These are phyloP conservation scores for Buphagus erythrorhynchus DNA, from an alignment of 2,797 vertebrate species.

Conservation along the genomic window DNA sequence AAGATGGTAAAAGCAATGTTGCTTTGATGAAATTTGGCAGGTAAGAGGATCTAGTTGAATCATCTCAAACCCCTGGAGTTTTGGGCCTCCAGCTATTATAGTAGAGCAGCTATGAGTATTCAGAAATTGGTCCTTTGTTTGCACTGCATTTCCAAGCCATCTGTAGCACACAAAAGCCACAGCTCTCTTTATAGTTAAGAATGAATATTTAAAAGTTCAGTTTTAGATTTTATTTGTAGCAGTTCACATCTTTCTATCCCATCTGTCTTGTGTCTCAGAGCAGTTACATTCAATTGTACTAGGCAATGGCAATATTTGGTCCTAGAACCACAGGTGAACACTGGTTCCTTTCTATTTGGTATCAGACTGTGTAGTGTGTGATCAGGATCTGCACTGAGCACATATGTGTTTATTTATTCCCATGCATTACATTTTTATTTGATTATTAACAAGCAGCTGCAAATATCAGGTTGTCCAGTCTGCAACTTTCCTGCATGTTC, in stretches of 20 bases:
- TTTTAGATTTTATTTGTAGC: constrained; percentile 60
- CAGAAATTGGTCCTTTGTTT: constrained; percentile 70
- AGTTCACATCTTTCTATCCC: constrained; percentile 45
- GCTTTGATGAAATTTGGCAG: constrained; percentile 60
- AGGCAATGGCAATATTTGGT: background rate
- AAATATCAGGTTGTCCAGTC: background rate
- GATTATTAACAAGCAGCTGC: background rate
- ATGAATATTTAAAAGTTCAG: constrained; percentile 74
- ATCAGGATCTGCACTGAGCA: background rate
- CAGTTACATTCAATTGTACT: background rate
- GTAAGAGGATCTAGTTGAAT: constrained; percentile 64
- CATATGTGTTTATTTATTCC: background rate
- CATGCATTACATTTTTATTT: background rate
- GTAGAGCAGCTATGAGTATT: constrained; percentile 53
- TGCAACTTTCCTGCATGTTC: background rate
- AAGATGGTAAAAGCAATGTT: constrained; percentile 34
- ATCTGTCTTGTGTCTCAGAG: constrained; percentile 38
- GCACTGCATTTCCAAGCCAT: constrained; percentile 62
- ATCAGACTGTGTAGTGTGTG: rapidly evolving
- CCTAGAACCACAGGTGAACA: background rate
- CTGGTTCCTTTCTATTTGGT: background rate
- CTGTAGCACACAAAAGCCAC: constrained; percentile 64
- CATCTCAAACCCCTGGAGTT: constrained; percentile 67
- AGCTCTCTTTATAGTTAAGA: constrained; percentile 63
- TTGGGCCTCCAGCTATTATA: constrained; percentile 57